phyloP scores from a whole-genome alignment of 2,888 invertebrate genomes.

The Digitonthophagus gazella region DNA sequence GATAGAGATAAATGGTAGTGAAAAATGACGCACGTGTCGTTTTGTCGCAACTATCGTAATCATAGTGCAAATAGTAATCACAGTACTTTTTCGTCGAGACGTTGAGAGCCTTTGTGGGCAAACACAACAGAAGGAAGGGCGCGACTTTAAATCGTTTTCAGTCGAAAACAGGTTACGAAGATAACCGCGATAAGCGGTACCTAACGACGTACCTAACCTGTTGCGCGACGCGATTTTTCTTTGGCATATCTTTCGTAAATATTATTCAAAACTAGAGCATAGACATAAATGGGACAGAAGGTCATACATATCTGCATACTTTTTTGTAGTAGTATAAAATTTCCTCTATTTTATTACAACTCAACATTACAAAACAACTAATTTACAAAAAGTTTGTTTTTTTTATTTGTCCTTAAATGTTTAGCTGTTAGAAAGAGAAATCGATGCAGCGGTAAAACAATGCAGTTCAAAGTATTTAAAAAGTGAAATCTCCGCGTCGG shows the following conservation, averaged over 20 bases:
- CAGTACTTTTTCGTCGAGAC: background rate
- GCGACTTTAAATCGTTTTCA: background rate
- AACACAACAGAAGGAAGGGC: slow-evolving; percentile 11
- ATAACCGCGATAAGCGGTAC: slow-evolving; percentile 1
- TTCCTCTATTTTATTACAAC: too few species aligned
- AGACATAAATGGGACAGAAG: background rate
- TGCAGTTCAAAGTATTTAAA: too few species aligned
- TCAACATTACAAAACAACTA: too few species aligned
- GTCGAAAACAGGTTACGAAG: background rate
- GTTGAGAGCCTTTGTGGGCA: slow-evolving; percentile 7
- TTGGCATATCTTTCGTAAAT: slow-evolving; percentile 12
- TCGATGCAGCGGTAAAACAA: too few species aligned
- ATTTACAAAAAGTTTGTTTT: too few species aligned
- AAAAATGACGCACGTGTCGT: slow-evolving; percentile 10
- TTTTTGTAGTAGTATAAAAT: background rate
- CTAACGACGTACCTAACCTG: slow-evolving; percentile 2
- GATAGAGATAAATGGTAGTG: slow-evolving; percentile 6
- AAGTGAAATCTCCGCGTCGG: too few species aligned
- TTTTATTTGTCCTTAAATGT: too few species aligned
- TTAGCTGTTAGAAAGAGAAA: too few species aligned
- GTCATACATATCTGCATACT: background rate
- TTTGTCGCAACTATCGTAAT: slow-evolving; percentile 10
- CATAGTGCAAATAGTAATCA: slow-evolving; percentile 2
- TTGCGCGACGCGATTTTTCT: slow-evolving; percentile 6
- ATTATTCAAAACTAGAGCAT: slow-evolving; percentile 7